Conservation (phyloP, 2,113 vertebrate species). For the Scartelaos histophorus region DNA sequence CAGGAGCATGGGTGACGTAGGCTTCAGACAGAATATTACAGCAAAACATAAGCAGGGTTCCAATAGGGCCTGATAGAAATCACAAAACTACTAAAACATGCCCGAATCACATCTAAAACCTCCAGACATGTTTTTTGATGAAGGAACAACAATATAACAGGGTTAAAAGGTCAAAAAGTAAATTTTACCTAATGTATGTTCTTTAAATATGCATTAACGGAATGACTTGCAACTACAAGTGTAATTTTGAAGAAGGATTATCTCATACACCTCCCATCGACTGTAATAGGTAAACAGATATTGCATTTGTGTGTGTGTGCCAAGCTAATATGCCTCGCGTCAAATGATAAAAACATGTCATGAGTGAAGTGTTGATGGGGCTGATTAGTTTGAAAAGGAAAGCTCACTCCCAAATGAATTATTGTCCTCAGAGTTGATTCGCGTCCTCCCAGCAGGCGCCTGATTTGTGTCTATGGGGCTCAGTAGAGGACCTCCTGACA, state of each 20-base stretch:
- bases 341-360: neutral
- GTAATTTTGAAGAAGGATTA: neutral
- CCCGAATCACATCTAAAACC: too few relatives aligned
- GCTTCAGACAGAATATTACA: too few relatives aligned
- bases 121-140: too few relatives aligned
- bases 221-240: neutral
- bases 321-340: neutral
- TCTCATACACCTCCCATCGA: neutral
- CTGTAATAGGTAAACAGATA: neutral
- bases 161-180: too few relatives aligned
- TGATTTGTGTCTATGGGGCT: conserved; percentile 24
- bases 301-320: neutral
- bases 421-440: neutral
- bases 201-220: neutral
- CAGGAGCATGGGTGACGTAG: too few relatives aligned
- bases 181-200: too few relatives aligned
- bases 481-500: conserved; percentile 15
- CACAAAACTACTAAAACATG: too few relatives aligned
- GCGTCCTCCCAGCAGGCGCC: conserved; percentile 1
- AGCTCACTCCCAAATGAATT: neutral
- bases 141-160: too few relatives aligned
- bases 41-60: too few relatives aligned
- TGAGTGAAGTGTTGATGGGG: neutral
- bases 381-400: neutral
- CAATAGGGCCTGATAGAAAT: too few relatives aligned